These are phyloP conservation scores for Drosophila lacteicornis DNA, from an alignment of 1,140 invertebrate genomes.

Conservation along the genomic window DNA sequence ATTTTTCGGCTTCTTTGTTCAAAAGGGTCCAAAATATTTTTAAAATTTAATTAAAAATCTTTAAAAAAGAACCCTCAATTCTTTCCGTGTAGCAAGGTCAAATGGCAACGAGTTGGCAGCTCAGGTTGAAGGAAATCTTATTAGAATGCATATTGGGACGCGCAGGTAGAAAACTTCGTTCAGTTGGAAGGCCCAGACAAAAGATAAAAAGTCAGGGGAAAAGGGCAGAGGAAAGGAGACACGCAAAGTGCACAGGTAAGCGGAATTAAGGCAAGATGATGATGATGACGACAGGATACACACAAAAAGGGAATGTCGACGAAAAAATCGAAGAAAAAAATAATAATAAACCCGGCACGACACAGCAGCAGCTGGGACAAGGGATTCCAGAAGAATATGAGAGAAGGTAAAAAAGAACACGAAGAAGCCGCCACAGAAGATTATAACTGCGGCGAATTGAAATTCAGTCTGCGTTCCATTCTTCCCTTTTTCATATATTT, in stretches of 20 bases:
- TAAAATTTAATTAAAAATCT: background rate
- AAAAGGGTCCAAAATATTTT: too few relatives aligned
- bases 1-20: background rate
- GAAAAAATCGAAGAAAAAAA: slow-evolving; percentile 35
- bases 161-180: slow-evolving; percentile 67
- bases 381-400: slow-evolving; percentile 28
- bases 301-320: slow-evolving; percentile 30
- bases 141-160: slow-evolving; percentile 64
- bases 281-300: slow-evolving; percentile 74
- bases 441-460: slow-evolving; percentile 46
- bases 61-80: background rate
- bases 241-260: slow-evolving; percentile 73
- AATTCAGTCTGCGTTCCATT: slow-evolving; percentile 60
- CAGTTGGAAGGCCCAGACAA: slow-evolving; percentile 20
- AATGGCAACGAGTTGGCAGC: slow-evolving; percentile 54
- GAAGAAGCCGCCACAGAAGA: slow-evolving; percentile 6
- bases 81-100: slow-evolving; percentile 17
- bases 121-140: slow-evolving; percentile 63
- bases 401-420: background rate
- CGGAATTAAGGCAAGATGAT: slow-evolving; percentile 54
- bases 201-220: slow-evolving; percentile 7
- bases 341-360: slow-evolving; percentile 37
- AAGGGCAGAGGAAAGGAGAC: slow-evolving; percentile 8
- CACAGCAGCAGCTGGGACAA: slow-evolving; percentile 39
- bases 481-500: slow-evolving; percentile 10